A percentile compares a stretch with the other conserved stretches of the same genome.
These are phyloP conservation scores for Diacarnus erythraeanus DNA, from an alignment of 37 sponge, comb jelly and placozoan genomes.

Conservation along the genomic window DNA sequence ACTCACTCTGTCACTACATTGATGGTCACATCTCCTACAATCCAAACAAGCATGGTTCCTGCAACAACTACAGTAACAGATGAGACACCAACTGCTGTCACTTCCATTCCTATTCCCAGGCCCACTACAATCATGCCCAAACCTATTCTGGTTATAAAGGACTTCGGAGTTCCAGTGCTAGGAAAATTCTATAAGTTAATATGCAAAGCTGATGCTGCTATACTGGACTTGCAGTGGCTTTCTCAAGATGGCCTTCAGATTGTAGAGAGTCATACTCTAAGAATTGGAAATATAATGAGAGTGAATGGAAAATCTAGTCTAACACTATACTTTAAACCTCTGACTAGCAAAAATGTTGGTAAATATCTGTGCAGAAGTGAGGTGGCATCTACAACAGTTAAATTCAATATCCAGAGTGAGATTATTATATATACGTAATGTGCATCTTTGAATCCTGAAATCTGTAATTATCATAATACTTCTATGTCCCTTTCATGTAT, in stretches of 20 bases:
- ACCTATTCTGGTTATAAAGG: background rate
- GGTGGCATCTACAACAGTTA: too few relatives aligned
- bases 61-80: background rate
- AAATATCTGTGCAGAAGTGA: too few relatives aligned
- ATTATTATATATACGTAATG: too few relatives aligned
- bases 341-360: too few relatives aligned
- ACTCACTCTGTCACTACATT: background rate
- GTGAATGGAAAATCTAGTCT: too few relatives aligned
- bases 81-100: too few relatives aligned
- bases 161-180: background rate
- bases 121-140: too few relatives aligned
- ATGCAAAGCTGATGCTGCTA: background rate
- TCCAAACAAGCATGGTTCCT: background rate
- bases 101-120: background rate
- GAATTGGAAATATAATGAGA: background rate
- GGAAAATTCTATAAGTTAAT: background rate
- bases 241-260: background rate
- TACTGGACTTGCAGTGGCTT: background rate
- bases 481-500: too few relatives aligned
- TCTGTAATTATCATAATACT: too few relatives aligned
- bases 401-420: too few relatives aligned
- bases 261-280: background rate
- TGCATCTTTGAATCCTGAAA: too few relatives aligned
- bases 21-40: background rate
- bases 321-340: too few relatives aligned